Conservation (phyloP, 2,888 invertebrate genomes). For the Leptinotarsa peninsularis region DNA sequence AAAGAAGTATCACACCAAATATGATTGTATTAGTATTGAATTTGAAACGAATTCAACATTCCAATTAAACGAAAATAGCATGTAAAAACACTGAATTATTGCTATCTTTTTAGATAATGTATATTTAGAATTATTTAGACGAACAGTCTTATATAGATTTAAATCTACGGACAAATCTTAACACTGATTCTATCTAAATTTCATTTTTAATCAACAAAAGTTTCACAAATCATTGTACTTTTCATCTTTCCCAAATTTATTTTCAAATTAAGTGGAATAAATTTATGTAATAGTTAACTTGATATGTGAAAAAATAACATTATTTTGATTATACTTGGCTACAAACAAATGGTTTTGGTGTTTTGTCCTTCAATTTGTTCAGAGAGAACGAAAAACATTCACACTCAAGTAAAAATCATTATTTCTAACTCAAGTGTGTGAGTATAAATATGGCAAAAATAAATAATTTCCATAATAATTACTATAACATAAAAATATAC, state of each 20-base stretch:
- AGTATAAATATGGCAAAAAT: constrained; percentile 46
- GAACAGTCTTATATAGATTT: constrained; percentile 58
- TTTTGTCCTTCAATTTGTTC: constrained; percentile 44
- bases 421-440: constrained; percentile 30
- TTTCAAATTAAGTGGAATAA: constrained; percentile 40
- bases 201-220: constrained; percentile 38
- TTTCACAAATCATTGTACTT: constrained; percentile 45
- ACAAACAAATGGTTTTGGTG: constrained; percentile 49
- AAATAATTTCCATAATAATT: constrained; percentile 38
- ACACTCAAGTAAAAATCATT: constrained; percentile 21
- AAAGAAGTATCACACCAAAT: constrained; percentile 46
- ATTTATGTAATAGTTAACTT: constrained; percentile 49
- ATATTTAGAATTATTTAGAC: constrained; percentile 59
- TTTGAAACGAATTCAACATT: constrained; percentile 28
- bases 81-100: constrained; percentile 61
- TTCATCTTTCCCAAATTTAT: constrained; percentile 32
- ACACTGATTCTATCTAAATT: constrained; percentile 56
- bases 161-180: constrained; percentile 59
- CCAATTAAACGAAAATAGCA: constrained; percentile 36
- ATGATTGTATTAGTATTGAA: constrained; percentile 45
- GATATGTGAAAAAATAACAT: constrained; percentile 56
- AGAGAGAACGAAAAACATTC: constrained; percentile 26
- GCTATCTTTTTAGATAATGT: constrained; percentile 58
- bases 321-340: constrained; percentile 48
- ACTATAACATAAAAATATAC: constrained; percentile 39